Percentiles rank a stretch among this genome's conserved stretches.
Conservation (phyloP, 2,797 vertebrate species). For the Pelobates cultripes region DNA sequence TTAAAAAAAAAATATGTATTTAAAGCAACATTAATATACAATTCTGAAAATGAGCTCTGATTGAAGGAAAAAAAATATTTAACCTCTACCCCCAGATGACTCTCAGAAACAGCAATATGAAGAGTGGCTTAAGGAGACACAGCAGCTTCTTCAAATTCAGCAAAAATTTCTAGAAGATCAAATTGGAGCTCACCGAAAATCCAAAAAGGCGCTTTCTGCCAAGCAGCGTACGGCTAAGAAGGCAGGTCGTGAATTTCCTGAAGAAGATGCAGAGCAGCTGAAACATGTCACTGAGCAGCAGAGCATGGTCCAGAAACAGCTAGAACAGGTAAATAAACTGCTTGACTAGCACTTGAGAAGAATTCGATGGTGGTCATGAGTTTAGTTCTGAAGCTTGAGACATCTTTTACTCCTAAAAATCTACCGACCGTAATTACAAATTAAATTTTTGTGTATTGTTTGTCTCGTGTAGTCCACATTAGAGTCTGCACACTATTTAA, state of each 20-base stretch:
- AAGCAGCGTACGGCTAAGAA: constrained; percentile 98
- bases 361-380: not conserved
- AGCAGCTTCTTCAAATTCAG: constrained; percentile 98
- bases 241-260: constrained; percentile 95
- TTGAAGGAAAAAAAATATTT: too few relatives aligned
- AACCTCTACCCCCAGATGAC: constrained; percentile 75
- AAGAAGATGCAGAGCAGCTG: constrained; percentile 96
- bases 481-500: too few relatives aligned
- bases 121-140: constrained; percentile 98
- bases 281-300: constrained; percentile 98
- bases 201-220: constrained; percentile 96
- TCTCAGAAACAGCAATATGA: constrained; percentile 95
- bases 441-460: not conserved
- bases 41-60: too few relatives aligned
- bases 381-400: too few relatives aligned
- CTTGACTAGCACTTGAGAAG: too few relatives aligned
- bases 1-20: too few relatives aligned
- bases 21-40: too few relatives aligned
- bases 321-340: constrained; percentile 87
- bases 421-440: too few relatives aligned
- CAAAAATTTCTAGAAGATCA: constrained; percentile 98
- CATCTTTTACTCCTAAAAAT: too few relatives aligned
- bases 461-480: not conserved
- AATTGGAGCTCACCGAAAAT: constrained; percentile 96
- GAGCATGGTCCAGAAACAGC: constrained; percentile 95